phyloP scores from a whole-genome alignment of 2,113 vertebrate genomes.

The Hepsetus odoe region DNA sequence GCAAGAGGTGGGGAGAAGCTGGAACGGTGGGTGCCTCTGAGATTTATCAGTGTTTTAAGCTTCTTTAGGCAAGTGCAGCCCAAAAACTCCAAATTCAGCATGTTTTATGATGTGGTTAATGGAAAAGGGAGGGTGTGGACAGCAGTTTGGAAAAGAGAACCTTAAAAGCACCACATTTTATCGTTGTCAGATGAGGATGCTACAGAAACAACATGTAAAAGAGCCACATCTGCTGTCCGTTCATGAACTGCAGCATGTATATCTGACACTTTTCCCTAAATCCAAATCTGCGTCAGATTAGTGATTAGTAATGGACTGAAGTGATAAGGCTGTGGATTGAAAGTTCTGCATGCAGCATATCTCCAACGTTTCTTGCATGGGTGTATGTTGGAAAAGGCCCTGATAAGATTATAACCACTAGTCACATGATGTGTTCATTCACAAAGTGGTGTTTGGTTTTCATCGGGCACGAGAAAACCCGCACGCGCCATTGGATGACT shows the following conservation, averaged over 20 bases:
- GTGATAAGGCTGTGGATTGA: background rate
- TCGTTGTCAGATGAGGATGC: no score
- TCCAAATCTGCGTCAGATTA: background rate
- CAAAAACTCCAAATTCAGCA: background rate
- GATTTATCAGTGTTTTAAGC: background rate
- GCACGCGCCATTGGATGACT: background rate
- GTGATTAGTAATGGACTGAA: background rate
- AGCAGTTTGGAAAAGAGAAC: background rate
- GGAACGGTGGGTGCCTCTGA: background rate
- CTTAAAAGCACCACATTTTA: background rate
- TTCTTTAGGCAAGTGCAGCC: background rate
- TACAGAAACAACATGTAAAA: background rate
- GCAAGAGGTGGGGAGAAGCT: no score
- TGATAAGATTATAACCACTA: constrained; percentile 12
- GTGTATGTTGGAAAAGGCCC: constrained; percentile 1
- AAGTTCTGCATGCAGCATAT: constrained; percentile 3
- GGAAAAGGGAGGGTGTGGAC: constrained; percentile 13
- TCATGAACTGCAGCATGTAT: background rate
- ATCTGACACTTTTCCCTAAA: background rate
- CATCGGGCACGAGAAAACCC: background rate
- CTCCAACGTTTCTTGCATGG: background rate
- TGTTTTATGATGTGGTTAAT: constrained; percentile 20
- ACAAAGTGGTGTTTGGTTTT: constrained; percentile 9
- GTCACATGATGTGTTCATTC: constrained; percentile 37
- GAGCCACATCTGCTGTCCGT: background rate